phyloP scores from a whole-genome alignment of 2,113 vertebrate species.

The Phalacrocorax pelagicus region DNA sequence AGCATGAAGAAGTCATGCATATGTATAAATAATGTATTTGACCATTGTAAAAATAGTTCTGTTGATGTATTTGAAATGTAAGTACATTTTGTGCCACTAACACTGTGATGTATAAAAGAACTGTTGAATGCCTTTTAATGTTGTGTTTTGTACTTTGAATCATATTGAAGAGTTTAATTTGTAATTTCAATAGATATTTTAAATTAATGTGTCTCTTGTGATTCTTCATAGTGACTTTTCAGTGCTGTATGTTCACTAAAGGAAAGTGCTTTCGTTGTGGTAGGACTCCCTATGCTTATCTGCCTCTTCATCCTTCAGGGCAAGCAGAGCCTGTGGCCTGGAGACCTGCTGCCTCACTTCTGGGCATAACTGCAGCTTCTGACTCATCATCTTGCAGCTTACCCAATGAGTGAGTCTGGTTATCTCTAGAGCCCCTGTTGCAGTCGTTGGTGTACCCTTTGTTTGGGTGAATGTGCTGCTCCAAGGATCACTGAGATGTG shows the following conservation, averaged over 20 bases:
- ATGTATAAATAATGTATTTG: conserved; percentile 62
- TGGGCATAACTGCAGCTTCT: not conserved
- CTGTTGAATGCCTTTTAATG: conserved; percentile 76
- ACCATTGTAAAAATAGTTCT: conserved; percentile 60
- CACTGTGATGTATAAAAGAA: conserved; percentile 88
- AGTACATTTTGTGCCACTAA: conserved; percentile 82
- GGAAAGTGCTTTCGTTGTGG: not conserved
- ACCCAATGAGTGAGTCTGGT: not conserved
- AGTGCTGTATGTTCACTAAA: not conserved
- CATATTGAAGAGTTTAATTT: conserved; percentile 69
- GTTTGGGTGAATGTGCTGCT: not conserved
- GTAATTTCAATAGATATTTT: conserved; percentile 81
- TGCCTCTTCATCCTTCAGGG: not conserved
- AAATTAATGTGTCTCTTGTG: conserved; percentile 62
- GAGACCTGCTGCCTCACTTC: not conserved
- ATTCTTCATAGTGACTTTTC: not conserved
- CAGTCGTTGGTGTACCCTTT: rapidly evolving
- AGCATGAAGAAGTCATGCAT: conserved; percentile 75
- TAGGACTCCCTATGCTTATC: not conserved
- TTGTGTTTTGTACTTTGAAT: conserved; percentile 78
- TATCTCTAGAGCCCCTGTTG: not conserved
- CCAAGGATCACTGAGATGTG: not conserved
- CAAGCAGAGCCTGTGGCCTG: not conserved
- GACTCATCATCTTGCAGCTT: not conserved
- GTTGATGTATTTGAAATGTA: conserved; percentile 73